Evolutionary conservation across 2,888 invertebrate genomes (phyloP), one percentile per base, ranked within the genome.

Genomic region (Cheilosia vernalis): DNA sequence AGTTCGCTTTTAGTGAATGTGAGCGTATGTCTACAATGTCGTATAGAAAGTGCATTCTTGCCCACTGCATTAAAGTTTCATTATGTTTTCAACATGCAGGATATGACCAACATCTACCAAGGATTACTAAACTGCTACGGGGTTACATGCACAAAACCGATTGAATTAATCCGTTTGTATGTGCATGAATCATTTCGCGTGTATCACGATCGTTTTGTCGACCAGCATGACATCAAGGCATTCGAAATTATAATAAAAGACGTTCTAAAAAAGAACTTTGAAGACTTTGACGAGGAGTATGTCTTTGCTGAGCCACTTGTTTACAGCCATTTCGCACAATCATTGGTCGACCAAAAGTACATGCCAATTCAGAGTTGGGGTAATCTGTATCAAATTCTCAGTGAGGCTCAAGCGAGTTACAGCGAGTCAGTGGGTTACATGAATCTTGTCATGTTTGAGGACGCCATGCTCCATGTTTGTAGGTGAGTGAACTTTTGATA

Each of bases 41-140:
- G 96, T 89, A 94, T 98, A 15, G 93, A 95, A 0, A 92, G 94
- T 15, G 94, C 94, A 0, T 98, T 98, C 92, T 93, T 98, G 87
- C 98, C 98, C 0, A 98, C 98, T 0, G 98, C 98, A 15, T 93
- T 97, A 88, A 98, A 98, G 93, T 99, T 98, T 90, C 98, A 99
- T 91, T 99, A 99, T 90, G 94, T 96, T 61, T 99, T 98, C 92
- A 99, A 98, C 90, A 92, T 99, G 74, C 93, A 98, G 77, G 98
- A 99, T 91, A 93, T 98, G 81, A 97, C 98, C 2, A 98, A 98
- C 90, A 96, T 99, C 87, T 98, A 98, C 92, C 98, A 97, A 95
- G 98, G 98, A 2, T 94, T 98, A 61, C 93, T 98, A 85, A 98
- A 97, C 90, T 94, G 97, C 53, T 95, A 94, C 42, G 95, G 96